Percentiles rank a stretch among this genome's conserved stretches.
These are phyloP conservation scores for Coptotermes formosanus DNA, from an alignment of 1,140 invertebrate genomes.

Conservation along the genomic window DNA sequence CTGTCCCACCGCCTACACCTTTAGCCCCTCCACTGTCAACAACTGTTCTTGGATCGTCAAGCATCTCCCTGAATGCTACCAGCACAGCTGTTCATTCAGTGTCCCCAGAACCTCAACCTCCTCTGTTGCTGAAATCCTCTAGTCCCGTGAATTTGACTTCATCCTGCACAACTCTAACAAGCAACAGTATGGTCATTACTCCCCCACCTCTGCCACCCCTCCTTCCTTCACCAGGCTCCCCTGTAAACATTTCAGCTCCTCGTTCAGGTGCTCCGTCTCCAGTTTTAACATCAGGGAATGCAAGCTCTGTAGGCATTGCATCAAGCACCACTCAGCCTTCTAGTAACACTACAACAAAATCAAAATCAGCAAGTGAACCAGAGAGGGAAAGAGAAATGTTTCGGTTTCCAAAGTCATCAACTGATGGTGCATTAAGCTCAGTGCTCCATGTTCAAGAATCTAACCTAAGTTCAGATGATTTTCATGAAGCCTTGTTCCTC, in stretches of 20 bases:
- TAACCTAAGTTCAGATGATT: constrained; percentile 60
- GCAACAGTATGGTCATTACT: not conserved
- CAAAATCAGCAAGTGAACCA: constrained; percentile 54
- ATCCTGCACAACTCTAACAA: not conserved
- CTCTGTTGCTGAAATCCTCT: constrained; percentile 35
- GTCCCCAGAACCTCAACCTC: constrained; percentile 38
- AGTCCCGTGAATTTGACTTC: constrained; percentile 22
- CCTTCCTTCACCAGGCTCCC: constrained; percentile 21
- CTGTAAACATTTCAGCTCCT: not conserved
- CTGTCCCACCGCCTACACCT: constrained; percentile 48
- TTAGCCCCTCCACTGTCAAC: constrained; percentile 35
- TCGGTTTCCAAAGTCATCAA: constrained; percentile 58
- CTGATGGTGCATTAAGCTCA: constrained; percentile 58
- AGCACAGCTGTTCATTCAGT: constrained; percentile 35
- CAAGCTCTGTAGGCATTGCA: not conserved
- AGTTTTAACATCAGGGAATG: constrained; percentile 24
- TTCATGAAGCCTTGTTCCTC: constrained; percentile 60
- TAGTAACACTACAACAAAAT: not conserved
- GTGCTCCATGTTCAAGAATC: constrained; percentile 60
- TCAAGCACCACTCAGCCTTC: constrained; percentile 10
- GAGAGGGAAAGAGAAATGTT: constrained; percentile 55
- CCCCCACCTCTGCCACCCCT: constrained; percentile 31
- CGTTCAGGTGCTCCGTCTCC: constrained; percentile 28
- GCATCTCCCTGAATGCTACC: constrained; percentile 35
- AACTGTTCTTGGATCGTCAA: constrained; percentile 40